phyloP scores from a whole-genome alignment of 1,140 invertebrate species.

The Aphelinus atriplicis region DNA sequence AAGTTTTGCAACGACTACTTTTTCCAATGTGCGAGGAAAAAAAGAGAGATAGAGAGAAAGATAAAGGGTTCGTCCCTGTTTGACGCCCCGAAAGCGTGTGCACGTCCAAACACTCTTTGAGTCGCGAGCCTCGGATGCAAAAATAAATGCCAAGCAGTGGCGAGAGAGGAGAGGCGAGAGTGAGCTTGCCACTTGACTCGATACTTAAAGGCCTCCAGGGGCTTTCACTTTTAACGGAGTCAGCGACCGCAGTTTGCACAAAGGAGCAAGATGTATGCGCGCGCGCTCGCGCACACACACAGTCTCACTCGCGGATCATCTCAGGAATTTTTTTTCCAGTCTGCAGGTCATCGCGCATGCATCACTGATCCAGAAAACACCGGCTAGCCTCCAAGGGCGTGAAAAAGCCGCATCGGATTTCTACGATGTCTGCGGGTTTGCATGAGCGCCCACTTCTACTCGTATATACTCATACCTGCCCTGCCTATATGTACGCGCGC shows the following conservation, averaged over 20 bases:
- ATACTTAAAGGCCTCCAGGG: constrained; percentile 7
- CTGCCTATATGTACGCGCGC: too few species aligned
- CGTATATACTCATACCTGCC: too few species aligned
- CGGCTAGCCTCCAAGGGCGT: constrained; percentile 23
- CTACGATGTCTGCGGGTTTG: too few species aligned
- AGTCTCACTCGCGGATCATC: constrained; percentile 36
- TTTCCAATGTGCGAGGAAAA: too few species aligned
- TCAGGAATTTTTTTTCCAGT: constrained; percentile 33
- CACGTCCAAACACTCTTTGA: not conserved
- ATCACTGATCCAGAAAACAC: constrained; percentile 52
- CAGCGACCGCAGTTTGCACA: constrained; percentile 18
- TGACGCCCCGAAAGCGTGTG: too few species aligned
- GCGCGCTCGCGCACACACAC: not conserved
- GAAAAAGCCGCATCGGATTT: not conserved
- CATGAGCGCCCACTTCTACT: too few species aligned
- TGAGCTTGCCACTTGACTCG: constrained; percentile 8
- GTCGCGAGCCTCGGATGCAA: not conserved
- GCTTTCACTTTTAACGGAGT: constrained; percentile 30
- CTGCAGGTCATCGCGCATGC: constrained; percentile 39
- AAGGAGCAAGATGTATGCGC: not conserved
- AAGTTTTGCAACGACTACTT: too few species aligned
- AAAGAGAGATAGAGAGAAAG: too few species aligned
- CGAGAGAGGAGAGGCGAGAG: not conserved
- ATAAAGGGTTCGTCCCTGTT: too few species aligned
- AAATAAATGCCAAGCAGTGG: not conserved